phyloP scores from a whole-genome alignment of 2,113 vertebrate genomes.

The Sinocyclocheilus anophthalmus region DNA sequence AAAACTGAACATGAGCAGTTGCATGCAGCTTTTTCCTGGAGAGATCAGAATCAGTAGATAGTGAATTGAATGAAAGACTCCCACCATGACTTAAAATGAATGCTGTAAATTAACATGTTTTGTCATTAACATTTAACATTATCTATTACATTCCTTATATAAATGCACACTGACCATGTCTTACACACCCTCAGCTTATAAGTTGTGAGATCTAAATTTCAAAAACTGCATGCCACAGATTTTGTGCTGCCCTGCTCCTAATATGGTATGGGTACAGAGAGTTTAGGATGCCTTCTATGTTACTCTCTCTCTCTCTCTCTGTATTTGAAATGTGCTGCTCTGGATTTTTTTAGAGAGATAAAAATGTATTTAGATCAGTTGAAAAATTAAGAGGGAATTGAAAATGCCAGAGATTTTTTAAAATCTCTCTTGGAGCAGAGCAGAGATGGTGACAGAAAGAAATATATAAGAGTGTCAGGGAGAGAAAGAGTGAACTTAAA shows the following conservation, averaged over 20 bases:
- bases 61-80: too few relatives aligned
- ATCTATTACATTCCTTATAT: too few relatives aligned
- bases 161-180: not conserved
- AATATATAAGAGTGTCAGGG: not conserved
- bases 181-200: not conserved
- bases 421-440: not conserved
- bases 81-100: too few relatives aligned
- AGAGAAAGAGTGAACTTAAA: not conserved
- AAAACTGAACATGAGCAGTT: too few relatives aligned
- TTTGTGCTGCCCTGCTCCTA: constrained; percentile 76
- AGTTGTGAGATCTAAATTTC: constrained; percentile 1
- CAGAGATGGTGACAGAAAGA: constrained; percentile 1
- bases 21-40: too few relatives aligned
- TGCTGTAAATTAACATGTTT: too few relatives aligned
- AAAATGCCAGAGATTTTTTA: not conserved
- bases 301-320: not conserved
- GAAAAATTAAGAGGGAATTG: constrained; percentile 58
- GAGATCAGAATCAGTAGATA: too few relatives aligned
- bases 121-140: too few relatives aligned
- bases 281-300: constrained; percentile 53
- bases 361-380: constrained; percentile 64
- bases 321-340: constrained; percentile 70
- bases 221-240: constrained; percentile 58
- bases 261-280: constrained; percentile 73
- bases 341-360: constrained; percentile 61